A percentile compares a stretch with the other conserved stretches of the same genome.
Conservation (phyloP, 2,113 vertebrate genomes). For the Meleagris gallopavo region DNA sequence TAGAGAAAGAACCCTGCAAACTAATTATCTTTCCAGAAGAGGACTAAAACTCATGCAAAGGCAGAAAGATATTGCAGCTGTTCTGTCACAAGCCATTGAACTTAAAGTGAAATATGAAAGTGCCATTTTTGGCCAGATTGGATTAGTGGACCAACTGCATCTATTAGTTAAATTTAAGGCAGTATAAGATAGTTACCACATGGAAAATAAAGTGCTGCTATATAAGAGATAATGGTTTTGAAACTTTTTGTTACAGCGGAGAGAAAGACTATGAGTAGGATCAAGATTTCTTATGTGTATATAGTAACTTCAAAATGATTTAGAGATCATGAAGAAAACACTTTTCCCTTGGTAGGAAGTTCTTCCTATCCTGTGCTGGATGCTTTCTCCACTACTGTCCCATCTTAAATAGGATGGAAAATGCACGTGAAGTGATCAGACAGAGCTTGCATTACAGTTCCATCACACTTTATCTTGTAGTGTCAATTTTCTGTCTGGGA, state of each 20-base stretch:
- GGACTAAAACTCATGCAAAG: background rate
- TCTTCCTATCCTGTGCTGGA: background rate
- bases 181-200: background rate
- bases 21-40: slow-evolving; percentile 14
- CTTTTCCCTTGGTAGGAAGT: background rate
- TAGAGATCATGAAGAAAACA: background rate
- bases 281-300: background rate
- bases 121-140: slow-evolving; percentile 21
- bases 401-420: background rate
- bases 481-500: no score
- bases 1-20: background rate
- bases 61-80: background rate
- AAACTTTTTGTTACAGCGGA: background rate
- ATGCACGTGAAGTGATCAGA: background rate
- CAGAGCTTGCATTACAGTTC: background rate
- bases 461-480: background rate
- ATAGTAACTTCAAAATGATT: background rate
- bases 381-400: background rate
- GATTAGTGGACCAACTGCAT: slow-evolving; percentile 22
- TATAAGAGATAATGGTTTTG: background rate
- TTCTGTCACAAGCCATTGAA: slow-evolving; percentile 2
- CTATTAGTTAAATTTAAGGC: slow-evolving; percentile 18
- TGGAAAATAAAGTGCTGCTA: background rate
- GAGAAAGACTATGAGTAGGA: background rate
- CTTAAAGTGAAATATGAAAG: slow-evolving; percentile 34